A percentile compares a stretch with the other conserved stretches of the same genome.
These are phyloP conservation scores for Phragmatobia fuliginosa DNA, from an alignment of 2,888 invertebrate species.

Conservation along the genomic window DNA sequence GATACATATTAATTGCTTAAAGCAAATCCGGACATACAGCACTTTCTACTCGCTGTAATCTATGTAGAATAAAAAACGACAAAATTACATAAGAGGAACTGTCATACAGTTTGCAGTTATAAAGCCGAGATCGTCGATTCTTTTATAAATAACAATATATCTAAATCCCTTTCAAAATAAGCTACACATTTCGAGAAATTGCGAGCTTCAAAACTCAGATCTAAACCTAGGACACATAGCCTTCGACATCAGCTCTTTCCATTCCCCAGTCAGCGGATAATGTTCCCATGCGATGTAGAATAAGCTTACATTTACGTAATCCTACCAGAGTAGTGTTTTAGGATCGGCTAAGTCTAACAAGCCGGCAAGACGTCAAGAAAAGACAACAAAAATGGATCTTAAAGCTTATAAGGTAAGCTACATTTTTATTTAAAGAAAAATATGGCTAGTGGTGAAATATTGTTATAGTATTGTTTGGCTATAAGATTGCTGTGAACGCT, in stretches of 20 bases:
- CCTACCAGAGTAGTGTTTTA: slow-evolving; percentile 27
- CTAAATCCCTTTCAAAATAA: not conserved
- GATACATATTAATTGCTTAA: not conserved
- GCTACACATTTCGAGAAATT: not conserved
- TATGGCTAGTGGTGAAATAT: not conserved
- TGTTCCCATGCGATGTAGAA: slow-evolving; percentile 30
- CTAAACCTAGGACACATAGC: slow-evolving; percentile 4
- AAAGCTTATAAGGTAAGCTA: not conserved
- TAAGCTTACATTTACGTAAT: slow-evolving; percentile 49
- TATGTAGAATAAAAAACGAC: not conserved
- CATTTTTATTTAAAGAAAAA: not conserved
- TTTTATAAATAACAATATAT: not conserved
- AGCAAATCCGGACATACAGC: not conserved
- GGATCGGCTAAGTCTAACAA: slow-evolving; percentile 4
- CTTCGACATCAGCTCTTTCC: slow-evolving; percentile 17
- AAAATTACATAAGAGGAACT: not conserved
- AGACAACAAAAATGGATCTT: not conserved
- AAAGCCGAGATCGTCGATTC: not conserved
- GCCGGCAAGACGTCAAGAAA: not conserved
- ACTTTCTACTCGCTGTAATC: not conserved
- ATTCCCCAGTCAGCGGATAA: slow-evolving; percentile 32
- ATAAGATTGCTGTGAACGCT: not conserved
- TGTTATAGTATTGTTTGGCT: not conserved
- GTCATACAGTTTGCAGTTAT: not conserved
- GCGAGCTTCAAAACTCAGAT: not conserved